Evolutionary conservation across 2,113 vertebrate species (phyloP).

Genomic region (Sphaerodactylus townsendi): DNA sequence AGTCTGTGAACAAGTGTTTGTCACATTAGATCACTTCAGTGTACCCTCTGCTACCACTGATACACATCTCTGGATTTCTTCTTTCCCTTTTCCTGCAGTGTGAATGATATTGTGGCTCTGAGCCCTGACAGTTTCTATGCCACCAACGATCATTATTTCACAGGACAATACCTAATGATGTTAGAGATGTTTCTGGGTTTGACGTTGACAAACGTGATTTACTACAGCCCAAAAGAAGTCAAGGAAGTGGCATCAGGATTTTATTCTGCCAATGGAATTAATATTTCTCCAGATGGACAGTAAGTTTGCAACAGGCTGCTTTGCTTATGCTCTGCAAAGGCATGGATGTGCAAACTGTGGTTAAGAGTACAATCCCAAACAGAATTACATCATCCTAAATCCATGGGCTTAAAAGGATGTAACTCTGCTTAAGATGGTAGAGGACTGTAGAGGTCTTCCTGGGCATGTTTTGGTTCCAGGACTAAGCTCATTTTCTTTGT

Average conservation of each 20-base stretch:
- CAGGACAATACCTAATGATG: slow-evolving; percentile 32
- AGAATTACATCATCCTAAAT: too few relatives aligned
- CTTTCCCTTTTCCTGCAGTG: slow-evolving; percentile 66
- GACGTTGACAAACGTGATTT: slow-evolving; percentile 83
- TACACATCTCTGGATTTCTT: not conserved
- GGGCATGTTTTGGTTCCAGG: not conserved
- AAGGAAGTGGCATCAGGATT: slow-evolving; percentile 86
- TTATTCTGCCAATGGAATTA: slow-evolving; percentile 86
- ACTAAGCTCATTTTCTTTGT: too few relatives aligned
- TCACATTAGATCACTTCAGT: not conserved
- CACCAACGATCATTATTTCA: slow-evolving; percentile 90
- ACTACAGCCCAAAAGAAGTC: slow-evolving; percentile 87
- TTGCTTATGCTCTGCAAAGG: not conserved
- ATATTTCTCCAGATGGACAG: slow-evolving; percentile 85
- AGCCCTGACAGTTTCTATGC: slow-evolving; percentile 90
- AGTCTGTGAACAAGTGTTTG: not conserved
- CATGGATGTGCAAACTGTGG: not conserved
- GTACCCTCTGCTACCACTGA: not conserved
- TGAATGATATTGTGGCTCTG: slow-evolving; percentile 90
- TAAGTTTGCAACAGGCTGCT: slow-evolving; percentile 58
- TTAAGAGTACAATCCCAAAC: too few relatives aligned
- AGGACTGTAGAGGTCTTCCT: too few relatives aligned
- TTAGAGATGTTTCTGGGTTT: slow-evolving; percentile 77
- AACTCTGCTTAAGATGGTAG: too few relatives aligned
- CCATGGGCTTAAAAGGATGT: too few relatives aligned